These are phyloP conservation scores for Barypeithes pellucidus DNA, from an alignment of 2,888 invertebrate species.

Conservation along the genomic window DNA sequence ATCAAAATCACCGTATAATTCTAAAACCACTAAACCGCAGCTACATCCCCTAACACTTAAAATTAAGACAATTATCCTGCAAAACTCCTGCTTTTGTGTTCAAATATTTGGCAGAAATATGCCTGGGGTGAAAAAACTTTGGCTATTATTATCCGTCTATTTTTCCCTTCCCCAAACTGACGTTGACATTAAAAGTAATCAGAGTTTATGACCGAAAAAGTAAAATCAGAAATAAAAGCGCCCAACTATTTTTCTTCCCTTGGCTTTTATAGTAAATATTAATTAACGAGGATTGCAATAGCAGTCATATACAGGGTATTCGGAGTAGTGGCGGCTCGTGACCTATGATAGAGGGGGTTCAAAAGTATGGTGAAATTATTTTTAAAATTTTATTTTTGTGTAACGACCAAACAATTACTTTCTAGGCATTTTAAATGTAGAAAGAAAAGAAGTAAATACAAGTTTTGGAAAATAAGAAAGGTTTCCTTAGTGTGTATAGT, in stretches of 20 bases:
- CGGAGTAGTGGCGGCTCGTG: too few species aligned
- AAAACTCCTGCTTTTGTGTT: constrained; percentile 27
- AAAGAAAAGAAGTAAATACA: too few species aligned
- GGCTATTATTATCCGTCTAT: constrained; percentile 58
- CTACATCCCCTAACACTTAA: constrained; percentile 3
- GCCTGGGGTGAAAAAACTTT: constrained; percentile 58
- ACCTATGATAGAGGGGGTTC: too few species aligned
- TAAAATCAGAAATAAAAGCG: constrained; percentile 68
- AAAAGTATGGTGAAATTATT: too few species aligned
- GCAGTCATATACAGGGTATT: neutral
- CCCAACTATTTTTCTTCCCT: constrained; percentile 68
- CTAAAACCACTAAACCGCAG: constrained; percentile 45
- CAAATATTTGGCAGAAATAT: constrained; percentile 26
- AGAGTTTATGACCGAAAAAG: constrained; percentile 69
- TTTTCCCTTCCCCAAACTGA: constrained; percentile 56
- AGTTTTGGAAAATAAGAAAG: too few species aligned
- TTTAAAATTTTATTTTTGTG: too few species aligned
- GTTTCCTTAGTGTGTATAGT: too few species aligned
- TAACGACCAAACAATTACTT: too few species aligned
- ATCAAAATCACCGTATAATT: constrained; percentile 39
- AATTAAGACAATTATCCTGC: constrained; percentile 36
- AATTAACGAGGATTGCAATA: constrained; percentile 59
- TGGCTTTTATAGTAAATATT: constrained; percentile 68
- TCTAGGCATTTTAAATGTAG: too few species aligned
- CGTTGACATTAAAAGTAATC: constrained; percentile 64